Evolutionary conservation across 2,797 vertebrate species (phyloP), one percentile per base, ranked within the genome.

Genomic region (Natrix natrix): DNA sequence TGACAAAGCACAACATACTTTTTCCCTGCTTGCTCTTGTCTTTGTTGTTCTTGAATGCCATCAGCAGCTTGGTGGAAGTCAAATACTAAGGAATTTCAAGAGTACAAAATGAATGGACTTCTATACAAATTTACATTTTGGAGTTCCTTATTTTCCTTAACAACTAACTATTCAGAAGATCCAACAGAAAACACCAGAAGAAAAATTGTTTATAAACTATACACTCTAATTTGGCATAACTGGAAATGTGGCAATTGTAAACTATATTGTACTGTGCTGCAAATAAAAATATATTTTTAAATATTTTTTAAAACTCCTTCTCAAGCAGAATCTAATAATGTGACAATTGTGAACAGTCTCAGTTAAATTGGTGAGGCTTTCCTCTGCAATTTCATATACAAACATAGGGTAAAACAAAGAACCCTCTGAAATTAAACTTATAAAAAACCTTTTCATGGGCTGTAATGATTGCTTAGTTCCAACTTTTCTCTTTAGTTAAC

Each of bases 21-120:
- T 97, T 99, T 99, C 97, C 99, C 99, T 87, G 98, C 99, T 98
- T 99, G 99, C 95, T 99, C 98, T 98, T 99, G 98, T 94, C 99
- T 98, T 97, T 99, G 98, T 95, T 99, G 99, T 96, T 99, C 99
- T 97, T 99, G 99, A 97, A 99, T 98, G 92, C 99, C 98, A 97
- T 99, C 99, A 94, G 99, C 99, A 22, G 99, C 99, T 98, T 99
- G 99, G 97, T 99, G 99, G 96, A 99, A 99, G 98, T 99, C 99
- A 98, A 99, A 99, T 94, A 99, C 99, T 99, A 98, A 74, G 92
- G 91, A 96, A 96, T 96, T 92, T 57, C 94, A 94, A 93, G 88
- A 83, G 61, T 12, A 52, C 37, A 93, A 43, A 63, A 90, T 57
- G 92, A 87, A 86, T 91, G 61, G 63, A 94, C 8, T 14, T 54